Conservation (phyloP, 2,797 vertebrate genomes). For the Cossypha heuglini region DNA sequence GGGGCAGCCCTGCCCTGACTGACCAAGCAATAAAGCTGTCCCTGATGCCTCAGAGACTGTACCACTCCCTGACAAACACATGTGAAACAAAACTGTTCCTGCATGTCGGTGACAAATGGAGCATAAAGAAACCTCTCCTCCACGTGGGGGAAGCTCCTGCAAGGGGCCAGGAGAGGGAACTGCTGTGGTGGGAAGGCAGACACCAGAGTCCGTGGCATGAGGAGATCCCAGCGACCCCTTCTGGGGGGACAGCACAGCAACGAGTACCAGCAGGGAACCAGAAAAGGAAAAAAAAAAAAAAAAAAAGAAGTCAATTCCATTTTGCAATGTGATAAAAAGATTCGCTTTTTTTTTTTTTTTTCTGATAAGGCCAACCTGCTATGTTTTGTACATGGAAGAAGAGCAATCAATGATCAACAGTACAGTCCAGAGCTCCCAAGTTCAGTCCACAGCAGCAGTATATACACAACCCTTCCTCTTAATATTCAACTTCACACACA, state of each 20-base stretch:
- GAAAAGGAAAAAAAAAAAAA: background rate
- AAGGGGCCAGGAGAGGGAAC: background rate
- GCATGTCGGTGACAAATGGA: accelerated
- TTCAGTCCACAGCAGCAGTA: background rate
- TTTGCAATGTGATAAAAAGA: background rate
- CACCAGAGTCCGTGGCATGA: accelerated
- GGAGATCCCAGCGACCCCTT: background rate
- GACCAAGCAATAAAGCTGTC: background rate
- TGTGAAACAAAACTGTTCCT: accelerated
- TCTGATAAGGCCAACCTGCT: slow-evolving; percentile 8
- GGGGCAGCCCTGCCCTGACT: background rate
- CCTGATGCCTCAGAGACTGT: background rate
- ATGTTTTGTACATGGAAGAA: background rate
- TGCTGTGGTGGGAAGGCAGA: background rate
- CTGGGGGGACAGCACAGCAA: background rate
- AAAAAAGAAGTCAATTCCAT: background rate
- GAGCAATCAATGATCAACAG: background rate
- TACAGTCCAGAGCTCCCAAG: background rate
- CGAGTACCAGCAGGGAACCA: background rate
- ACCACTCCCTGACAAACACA: background rate
- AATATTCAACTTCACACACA: background rate
- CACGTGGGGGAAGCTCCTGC: accelerated
- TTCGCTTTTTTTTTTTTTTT: background rate
- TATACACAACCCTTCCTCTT: background rate
- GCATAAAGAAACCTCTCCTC: background rate